Evolutionary conservation across 2,113 vertebrate species (phyloP).

Genomic region (Nothobranchius furzeri): DNA sequence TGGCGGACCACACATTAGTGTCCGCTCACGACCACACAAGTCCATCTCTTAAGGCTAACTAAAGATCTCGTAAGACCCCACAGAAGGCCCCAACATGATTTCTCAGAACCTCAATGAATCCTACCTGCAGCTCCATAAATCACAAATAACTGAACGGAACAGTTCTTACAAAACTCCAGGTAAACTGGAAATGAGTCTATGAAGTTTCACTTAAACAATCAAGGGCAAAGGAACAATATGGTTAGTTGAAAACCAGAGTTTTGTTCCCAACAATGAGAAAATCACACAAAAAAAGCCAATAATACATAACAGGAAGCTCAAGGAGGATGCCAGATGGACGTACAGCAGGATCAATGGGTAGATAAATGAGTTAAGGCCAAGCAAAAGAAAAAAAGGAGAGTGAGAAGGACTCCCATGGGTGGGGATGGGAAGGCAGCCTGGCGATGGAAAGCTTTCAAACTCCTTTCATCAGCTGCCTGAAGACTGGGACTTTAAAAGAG

Average conservation of each 20-base stretch:
- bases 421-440: conserved; percentile 66
- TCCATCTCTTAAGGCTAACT: conserved; percentile 60
- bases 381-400: conserved; percentile 46
- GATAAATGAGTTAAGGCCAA: conserved; percentile 59
- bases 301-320: conserved; percentile 54
- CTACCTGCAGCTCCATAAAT: conserved; percentile 50
- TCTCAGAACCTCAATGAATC: conserved; percentile 49
- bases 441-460: conserved; percentile 76
- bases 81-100: conserved; percentile 36
- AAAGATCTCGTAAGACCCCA: conserved; percentile 68
- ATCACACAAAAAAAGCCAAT: conserved; percentile 44
- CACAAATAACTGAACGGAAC: conserved; percentile 35
- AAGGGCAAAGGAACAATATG: conserved; percentile 57
- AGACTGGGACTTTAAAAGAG: conserved; percentile 75
- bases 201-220: conserved; percentile 43
- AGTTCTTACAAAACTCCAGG: conserved; percentile 33
- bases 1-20: conserved; percentile 66
- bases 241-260: conserved; percentile 30
- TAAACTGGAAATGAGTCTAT: conserved; percentile 22
- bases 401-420: conserved; percentile 67
- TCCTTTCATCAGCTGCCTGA: conserved; percentile 77
- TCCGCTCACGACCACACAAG: conserved; percentile 67
- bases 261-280: conserved; percentile 40
- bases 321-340: conserved; percentile 56
- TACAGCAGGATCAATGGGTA: conserved; percentile 61